phyloP scores from a whole-genome alignment of 2,888 invertebrate genomes.

The Apamea anceps region DNA sequence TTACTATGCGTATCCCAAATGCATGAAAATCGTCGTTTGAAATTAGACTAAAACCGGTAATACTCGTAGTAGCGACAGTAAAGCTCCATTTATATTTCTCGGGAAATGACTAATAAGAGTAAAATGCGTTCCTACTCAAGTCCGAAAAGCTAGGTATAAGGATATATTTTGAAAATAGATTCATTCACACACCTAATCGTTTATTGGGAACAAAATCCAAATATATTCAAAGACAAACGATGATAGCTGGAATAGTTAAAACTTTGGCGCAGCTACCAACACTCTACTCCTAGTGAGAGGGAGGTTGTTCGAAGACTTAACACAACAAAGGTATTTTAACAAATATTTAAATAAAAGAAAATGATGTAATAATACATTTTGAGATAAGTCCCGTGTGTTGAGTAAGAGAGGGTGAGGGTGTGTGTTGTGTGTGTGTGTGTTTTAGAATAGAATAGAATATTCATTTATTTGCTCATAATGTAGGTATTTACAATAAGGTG shows the following conservation, averaged over 20 bases:
- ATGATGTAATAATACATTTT: not conserved
- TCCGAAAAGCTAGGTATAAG: not conserved
- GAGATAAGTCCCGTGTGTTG: not conserved
- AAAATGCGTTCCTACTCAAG: not conserved
- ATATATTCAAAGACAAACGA: not conserved
- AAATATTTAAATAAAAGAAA: not conserved
- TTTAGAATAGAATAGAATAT: too few species aligned
- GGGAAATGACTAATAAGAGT: conserved; percentile 27
- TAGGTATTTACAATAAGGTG: too few species aligned
- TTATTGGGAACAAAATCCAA: not conserved
- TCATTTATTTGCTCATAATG: too few species aligned
- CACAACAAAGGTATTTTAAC: not conserved
- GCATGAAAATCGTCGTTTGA: conserved; percentile 20
- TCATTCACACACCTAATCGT: not conserved
- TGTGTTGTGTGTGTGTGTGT: not conserved
- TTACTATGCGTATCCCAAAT: conserved; percentile 13
- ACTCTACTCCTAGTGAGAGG: not conserved
- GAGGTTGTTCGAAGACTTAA: not conserved
- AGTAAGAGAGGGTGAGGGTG: not conserved
- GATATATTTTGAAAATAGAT: conserved; percentile 9
- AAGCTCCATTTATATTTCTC: conserved; percentile 42
- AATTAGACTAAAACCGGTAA: conserved; percentile 41
- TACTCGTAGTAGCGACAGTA: conserved; percentile 18
- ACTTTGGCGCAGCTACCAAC: not conserved
- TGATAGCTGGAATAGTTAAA: not conserved